These are phyloP conservation scores for Lucifuga dentata DNA, from an alignment of 2,113 vertebrate species.

Conservation along the genomic window DNA sequence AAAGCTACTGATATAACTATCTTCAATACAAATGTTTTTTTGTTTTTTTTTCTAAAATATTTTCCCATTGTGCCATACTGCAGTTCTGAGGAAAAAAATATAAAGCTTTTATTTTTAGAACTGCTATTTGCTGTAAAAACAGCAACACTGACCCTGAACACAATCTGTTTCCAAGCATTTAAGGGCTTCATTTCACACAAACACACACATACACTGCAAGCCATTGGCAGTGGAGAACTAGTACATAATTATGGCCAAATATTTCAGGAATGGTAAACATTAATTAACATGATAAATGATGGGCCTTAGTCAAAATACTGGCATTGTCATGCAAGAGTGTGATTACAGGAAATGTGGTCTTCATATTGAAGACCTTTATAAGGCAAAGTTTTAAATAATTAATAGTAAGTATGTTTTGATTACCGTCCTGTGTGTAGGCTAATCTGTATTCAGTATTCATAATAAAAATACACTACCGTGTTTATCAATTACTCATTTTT, in stretches of 20 bases:
- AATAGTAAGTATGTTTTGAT: constrained; percentile 72
- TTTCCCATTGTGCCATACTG: constrained; percentile 3
- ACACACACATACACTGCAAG: not conserved
- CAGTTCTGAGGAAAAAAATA: not conserved
- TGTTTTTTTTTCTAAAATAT: not conserved
- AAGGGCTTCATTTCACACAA: too few species aligned
- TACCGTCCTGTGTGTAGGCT: constrained; percentile 64
- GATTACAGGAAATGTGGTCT: constrained; percentile 60
- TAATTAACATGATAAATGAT: not conserved
- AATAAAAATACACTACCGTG: constrained; percentile 77
- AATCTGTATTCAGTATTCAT: constrained; percentile 76
- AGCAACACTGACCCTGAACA: too few species aligned
- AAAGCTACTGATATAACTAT: not conserved
- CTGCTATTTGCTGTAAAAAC: too few species aligned
- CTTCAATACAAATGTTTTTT: constrained; percentile 6
- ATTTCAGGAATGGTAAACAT: not conserved
- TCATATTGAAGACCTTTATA: constrained; percentile 81
- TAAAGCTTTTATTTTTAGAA: not conserved
- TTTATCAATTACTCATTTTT: constrained; percentile 42
- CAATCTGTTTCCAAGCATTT: too few species aligned
- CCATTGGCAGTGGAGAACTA: not conserved
- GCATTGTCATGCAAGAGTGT: constrained; percentile 44
- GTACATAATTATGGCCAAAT: not conserved
- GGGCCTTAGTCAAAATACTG: constrained; percentile 37
- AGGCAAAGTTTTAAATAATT: constrained; percentile 60